Evolutionary conservation across 2,797 vertebrate genomes (phyloP).

Genomic region (Phyllotis vaccarum): DNA sequence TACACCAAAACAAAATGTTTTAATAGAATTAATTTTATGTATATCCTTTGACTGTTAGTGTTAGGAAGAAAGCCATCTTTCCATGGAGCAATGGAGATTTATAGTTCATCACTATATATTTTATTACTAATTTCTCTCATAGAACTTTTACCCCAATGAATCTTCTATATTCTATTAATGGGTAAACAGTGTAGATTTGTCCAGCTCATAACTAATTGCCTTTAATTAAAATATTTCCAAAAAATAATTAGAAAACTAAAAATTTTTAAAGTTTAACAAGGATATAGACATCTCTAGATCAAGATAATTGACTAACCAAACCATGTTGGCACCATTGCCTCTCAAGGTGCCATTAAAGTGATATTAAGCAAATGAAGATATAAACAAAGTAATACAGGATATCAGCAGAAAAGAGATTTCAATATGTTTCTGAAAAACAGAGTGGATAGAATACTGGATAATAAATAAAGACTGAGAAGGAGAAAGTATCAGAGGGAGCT

Average conservation of each 20-base stretch:
- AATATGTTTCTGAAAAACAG: constrained; percentile 55
- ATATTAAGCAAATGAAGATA: constrained; percentile 8
- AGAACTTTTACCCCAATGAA: constrained; percentile 42
- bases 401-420: constrained; percentile 47
- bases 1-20: constrained; percentile 58
- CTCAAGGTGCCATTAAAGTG: constrained; percentile 34
- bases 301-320: constrained; percentile 38
- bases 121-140: constrained; percentile 38
- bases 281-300: constrained; percentile 37
- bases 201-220: constrained; percentile 38
- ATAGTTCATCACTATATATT: constrained; percentile 18
- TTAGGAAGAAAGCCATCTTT: constrained; percentile 45
- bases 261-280: constrained; percentile 57
- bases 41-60: constrained; percentile 48
- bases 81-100: constrained; percentile 54
- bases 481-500: constrained; percentile 2
- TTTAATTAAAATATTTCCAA: constrained; percentile 31
- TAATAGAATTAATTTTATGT: constrained; percentile 57
- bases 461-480: not conserved
- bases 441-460: not conserved
- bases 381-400: not conserved
- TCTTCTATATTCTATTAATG: constrained; percentile 58
- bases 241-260: constrained; percentile 16
- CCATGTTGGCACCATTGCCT: not conserved
- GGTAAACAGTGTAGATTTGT: constrained; percentile 51